A percentile compares a stretch with the other conserved stretches of the same genome.
Conservation (phyloP, 2,797 vertebrate species). For the Perodicticus potto region DNA sequence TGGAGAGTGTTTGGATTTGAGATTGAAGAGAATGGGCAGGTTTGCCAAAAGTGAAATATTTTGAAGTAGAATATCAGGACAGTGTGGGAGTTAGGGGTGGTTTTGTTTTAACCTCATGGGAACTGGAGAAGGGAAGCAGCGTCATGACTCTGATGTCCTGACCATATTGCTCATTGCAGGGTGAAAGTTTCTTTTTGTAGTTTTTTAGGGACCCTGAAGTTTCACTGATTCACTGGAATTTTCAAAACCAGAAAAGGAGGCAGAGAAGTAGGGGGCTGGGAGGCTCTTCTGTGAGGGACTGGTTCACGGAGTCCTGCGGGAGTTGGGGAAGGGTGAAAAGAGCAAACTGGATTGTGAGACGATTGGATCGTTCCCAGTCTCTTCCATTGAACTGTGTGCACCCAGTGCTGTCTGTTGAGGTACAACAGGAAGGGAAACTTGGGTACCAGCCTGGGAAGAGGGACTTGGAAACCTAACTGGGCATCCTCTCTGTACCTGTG, state of each 20-base stretch:
- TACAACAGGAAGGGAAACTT: background rate
- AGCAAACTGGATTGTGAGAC: background rate
- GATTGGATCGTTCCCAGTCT: background rate
- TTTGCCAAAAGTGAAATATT: background rate
- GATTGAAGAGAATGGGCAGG: background rate
- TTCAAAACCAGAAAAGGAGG: slow-evolving; percentile 16
- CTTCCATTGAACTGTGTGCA: background rate
- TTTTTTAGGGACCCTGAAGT: background rate
- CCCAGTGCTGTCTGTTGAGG: background rate
- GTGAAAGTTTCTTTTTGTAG: background rate
- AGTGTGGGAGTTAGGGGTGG: background rate
- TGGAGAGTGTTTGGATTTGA: background rate
- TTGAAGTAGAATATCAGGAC: background rate
- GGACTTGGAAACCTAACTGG: background rate
- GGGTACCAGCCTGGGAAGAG: background rate
- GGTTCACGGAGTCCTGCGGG: background rate
- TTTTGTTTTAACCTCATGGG: background rate
- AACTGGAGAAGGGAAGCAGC: background rate
- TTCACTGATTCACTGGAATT: background rate
- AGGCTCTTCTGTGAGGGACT: background rate
- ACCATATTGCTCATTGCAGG: background rate
- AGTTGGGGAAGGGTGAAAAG: background rate
- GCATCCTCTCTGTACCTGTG: background rate
- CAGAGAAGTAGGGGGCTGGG: background rate
- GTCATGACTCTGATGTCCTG: fast-evolving